These are phyloP conservation scores for Campylomormyrus numenius DNA, from an alignment of 2,113 vertebrate species.

Conservation along the genomic window DNA sequence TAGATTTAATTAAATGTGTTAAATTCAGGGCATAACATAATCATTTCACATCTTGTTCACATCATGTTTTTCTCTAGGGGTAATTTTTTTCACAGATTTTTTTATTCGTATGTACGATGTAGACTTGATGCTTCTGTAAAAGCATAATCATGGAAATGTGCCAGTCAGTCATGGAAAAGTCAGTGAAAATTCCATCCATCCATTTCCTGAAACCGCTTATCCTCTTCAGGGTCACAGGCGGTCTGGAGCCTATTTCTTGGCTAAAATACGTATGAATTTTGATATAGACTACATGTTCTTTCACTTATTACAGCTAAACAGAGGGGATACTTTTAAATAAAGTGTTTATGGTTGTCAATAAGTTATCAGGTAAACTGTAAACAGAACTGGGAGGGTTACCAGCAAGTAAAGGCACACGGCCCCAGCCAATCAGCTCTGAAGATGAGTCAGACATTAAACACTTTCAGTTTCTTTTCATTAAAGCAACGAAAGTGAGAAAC, in stretches of 20 bases:
- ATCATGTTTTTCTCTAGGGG: background rate
- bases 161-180: too few relatives aligned
- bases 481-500: background rate
- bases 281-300: background rate
- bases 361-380: background rate
- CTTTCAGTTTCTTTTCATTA: constrained; percentile 11
- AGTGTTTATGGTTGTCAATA: background rate
- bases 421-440: background rate
- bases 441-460: background rate
- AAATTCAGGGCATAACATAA: background rate
- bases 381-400: background rate
- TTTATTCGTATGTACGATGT: background rate
- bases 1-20: background rate
- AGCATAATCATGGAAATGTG: background rate
- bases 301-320: background rate
- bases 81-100: background rate
- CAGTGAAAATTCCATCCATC: background rate
- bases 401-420: background rate
- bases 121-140: background rate
- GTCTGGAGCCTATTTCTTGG: background rate
- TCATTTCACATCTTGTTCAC: background rate
- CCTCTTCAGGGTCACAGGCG: too few relatives aligned
- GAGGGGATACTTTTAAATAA: background rate
- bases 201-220: too few relatives aligned
- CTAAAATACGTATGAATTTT: background rate